phyloP scores from a whole-genome alignment of 2,888 invertebrate genomes.

The Sphaeridia pumilis region DNA sequence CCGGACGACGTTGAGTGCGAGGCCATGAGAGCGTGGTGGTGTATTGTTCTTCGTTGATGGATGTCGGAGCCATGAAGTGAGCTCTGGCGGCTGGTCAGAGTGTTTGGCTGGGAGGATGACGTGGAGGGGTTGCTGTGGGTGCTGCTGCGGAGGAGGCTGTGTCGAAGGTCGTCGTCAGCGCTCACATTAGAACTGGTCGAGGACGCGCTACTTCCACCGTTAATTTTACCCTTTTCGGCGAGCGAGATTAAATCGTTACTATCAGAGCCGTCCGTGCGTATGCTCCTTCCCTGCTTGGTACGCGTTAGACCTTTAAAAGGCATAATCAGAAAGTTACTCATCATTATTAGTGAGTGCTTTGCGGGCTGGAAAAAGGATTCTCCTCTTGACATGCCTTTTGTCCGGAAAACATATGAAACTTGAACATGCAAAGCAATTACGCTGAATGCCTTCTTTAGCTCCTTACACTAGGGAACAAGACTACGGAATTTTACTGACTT shows the following conservation, averaged over 20 bases:
- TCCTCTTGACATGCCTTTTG: too few species aligned
- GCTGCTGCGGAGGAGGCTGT: conserved; percentile 20
- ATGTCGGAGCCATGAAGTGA: background rate
- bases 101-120: conserved; percentile 13
- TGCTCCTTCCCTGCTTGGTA: background rate
- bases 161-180: conserved; percentile 42
- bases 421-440: too few species aligned
- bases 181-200: conserved; percentile 48
- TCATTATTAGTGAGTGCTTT: too few species aligned
- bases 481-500: too few species aligned
- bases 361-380: too few species aligned
- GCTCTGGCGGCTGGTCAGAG: background rate
- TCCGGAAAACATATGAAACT: too few species aligned
- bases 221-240: conserved; percentile 46
- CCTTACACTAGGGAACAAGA: too few species aligned
- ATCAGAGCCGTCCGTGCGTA: conserved; percentile 15
- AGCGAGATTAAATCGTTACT: conserved; percentile 43
- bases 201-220: conserved; percentile 43
- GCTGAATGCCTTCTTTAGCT: too few species aligned
- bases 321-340: background rate
- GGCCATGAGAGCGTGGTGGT: conserved; percentile 1
- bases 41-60: background rate
- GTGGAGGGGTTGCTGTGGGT: conserved; percentile 9
- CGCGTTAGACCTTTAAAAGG: conserved; percentile 2
- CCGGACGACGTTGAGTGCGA: conserved; percentile 2